Evolutionary conservation across 2,797 vertebrate species (phyloP).

Genomic region (Triplophysa bombifrons): DNA sequence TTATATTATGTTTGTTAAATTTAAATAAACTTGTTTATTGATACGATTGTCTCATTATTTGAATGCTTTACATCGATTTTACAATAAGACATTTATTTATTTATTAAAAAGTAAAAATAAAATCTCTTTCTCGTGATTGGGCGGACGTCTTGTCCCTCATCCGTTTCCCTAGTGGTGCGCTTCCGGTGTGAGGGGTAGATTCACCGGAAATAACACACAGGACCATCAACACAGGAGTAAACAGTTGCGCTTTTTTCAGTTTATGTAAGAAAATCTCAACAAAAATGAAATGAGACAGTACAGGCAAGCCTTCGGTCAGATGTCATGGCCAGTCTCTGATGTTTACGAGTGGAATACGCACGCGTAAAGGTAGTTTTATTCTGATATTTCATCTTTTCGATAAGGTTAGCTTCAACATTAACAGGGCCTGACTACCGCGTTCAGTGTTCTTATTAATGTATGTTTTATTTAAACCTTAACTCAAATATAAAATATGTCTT

Average conservation of each 20-base stretch:
- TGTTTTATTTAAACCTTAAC: background rate
- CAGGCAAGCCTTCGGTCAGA: constrained; percentile 22
- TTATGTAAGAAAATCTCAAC: constrained; percentile 7
- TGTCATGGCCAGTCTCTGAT: constrained; percentile 46
- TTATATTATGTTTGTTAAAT: too few species aligned
- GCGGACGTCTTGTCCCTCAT: background rate
- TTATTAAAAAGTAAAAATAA: background rate
- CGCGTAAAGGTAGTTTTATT: constrained; percentile 66
- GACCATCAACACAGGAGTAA: constrained; percentile 48
- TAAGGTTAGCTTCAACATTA: constrained; percentile 30
- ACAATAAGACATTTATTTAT: background rate
- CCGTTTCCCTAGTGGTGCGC: constrained; percentile 17
- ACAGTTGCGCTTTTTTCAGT: constrained; percentile 19
- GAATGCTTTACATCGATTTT: background rate
- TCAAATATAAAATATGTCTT: background rate
- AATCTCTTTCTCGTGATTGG: background rate
- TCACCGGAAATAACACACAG: constrained; percentile 41
- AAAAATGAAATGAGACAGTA: constrained; percentile 33
- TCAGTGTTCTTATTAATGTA: background rate
- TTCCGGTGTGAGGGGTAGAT: constrained; percentile 58
- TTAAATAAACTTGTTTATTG: too few species aligned
- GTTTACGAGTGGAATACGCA: constrained; percentile 47
- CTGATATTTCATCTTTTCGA: constrained; percentile 9
- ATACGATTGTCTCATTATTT: too few species aligned
- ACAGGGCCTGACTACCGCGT: constrained; percentile 18